These are phyloP conservation scores for Pica pica DNA, from an alignment of 2,113 vertebrate species.

Conservation along the genomic window DNA sequence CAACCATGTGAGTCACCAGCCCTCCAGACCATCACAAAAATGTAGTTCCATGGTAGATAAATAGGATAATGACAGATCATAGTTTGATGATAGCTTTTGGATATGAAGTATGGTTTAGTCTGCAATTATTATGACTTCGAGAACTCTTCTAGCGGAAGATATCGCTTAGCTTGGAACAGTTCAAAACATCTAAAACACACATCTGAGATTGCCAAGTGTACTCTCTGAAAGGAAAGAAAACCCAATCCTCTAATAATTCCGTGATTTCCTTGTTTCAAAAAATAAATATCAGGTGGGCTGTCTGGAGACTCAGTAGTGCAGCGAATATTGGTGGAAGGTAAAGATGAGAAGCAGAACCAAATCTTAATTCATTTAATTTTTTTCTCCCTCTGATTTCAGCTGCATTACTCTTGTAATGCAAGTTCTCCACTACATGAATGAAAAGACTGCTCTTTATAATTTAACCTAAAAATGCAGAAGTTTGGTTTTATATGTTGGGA, in stretches of 20 bases:
- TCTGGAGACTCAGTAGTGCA: background rate
- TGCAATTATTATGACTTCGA: background rate
- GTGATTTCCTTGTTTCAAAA: background rate
- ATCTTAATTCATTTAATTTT: background rate
- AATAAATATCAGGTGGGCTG: background rate
- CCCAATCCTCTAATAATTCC: background rate
- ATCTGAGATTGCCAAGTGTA: background rate
- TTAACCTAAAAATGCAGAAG: background rate
- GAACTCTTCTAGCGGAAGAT: background rate
- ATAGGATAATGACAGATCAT: background rate
- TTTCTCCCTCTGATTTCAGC: background rate
- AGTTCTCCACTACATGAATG: background rate
- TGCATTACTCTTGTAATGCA: background rate
- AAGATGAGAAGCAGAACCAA: background rate
- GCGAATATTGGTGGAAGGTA: accelerated
- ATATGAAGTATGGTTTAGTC: background rate
- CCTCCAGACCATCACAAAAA: background rate
- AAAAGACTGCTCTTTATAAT: background rate
- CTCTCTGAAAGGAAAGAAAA: background rate
- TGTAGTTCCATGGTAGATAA: background rate
- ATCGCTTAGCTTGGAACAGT: background rate
- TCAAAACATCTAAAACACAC: background rate
- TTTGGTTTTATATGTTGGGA: background rate
- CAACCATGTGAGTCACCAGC: background rate
- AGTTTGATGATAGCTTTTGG: background rate